Percentiles rank a stretch among this genome's conserved stretches.
Conservation (phyloP, 2,888 invertebrate genomes). For the Ephialtes manifestator region DNA sequence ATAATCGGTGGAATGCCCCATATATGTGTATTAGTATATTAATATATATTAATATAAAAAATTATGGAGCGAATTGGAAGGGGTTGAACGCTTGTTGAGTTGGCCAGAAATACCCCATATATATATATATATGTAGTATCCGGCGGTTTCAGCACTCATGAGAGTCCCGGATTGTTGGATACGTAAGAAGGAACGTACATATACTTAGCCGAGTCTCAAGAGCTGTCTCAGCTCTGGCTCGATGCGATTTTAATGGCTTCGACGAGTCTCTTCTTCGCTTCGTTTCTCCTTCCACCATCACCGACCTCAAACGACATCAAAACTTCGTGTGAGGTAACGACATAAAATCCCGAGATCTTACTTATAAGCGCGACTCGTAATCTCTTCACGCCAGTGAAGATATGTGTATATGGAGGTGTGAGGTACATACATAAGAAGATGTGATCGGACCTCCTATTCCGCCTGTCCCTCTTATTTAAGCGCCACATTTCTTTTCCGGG, state of each 20-base stretch:
- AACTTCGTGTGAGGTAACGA: slow-evolving; percentile 84
- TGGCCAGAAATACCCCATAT: no score
- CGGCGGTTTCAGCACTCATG: slow-evolving; percentile 9
- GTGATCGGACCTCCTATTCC: slow-evolving; percentile 40
- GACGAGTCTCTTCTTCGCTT: slow-evolving; percentile 48
- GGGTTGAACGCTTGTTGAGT: no score
- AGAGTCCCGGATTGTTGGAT: slow-evolving; percentile 38
- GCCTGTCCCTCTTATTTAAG: slow-evolving; percentile 61
- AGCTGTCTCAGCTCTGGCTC: slow-evolving; percentile 30
- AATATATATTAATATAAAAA: no score
- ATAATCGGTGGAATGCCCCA: no score
- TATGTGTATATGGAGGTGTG: slow-evolving; percentile 51
- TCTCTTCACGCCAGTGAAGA: slow-evolving; percentile 50
- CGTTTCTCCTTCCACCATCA: slow-evolving; percentile 59
- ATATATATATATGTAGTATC: slow-evolving; percentile 1
- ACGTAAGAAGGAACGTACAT: neutral
- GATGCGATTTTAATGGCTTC: slow-evolving; percentile 61
- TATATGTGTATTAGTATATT: no score
- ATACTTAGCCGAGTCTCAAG: slow-evolving; percentile 13
- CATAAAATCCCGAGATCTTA: slow-evolving; percentile 82
- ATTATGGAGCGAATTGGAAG: no score
- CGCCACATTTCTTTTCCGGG: slow-evolving; percentile 76
- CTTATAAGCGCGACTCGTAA: slow-evolving; percentile 75
- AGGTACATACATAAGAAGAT: slow-evolving; percentile 38
- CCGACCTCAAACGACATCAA: slow-evolving; percentile 69